phyloP scores from a whole-genome alignment of 2,797 vertebrate genomes.

The Aeoliscus strigatus region DNA sequence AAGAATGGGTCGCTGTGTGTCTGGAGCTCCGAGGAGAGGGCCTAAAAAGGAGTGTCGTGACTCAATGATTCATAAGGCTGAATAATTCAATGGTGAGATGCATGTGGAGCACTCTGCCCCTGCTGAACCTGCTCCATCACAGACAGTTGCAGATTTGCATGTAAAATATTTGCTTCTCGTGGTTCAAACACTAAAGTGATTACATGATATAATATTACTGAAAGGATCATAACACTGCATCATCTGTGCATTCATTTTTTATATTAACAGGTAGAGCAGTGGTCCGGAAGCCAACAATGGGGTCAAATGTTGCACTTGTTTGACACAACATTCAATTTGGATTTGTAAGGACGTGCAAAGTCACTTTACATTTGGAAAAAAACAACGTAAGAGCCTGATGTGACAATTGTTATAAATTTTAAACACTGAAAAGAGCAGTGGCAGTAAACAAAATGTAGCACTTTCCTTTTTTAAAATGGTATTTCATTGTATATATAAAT shows the following conservation, averaged over 20 bases:
- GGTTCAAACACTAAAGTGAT: neutral
- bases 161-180: too few relatives aligned
- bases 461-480: too few relatives aligned
- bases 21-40: conserved; percentile 48
- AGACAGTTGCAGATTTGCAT: conserved; percentile 31
- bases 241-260: neutral
- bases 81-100: conserved; percentile 77
- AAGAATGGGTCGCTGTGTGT: conserved; percentile 37
- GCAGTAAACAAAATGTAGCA: too few relatives aligned
- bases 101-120: conserved; percentile 68
- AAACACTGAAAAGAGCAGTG: too few relatives aligned
- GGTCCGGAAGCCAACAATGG: conserved; percentile 3
- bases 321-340: neutral
- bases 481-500: too few relatives aligned
- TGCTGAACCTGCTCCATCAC: conserved; percentile 60
- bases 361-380: too few relatives aligned
- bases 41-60: conserved; percentile 67
- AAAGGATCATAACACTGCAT: neutral
- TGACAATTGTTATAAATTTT: too few relatives aligned
- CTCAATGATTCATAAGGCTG: conserved; percentile 81
- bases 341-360: too few relatives aligned
- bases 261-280: neutral
- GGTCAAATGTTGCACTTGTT: conserved; percentile 9
- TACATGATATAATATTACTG: neutral
- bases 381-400: too few relatives aligned